These are phyloP conservation scores for Elgaria multicarinata DNA, from an alignment of 2,113 vertebrate genomes.

Conservation along the genomic window DNA sequence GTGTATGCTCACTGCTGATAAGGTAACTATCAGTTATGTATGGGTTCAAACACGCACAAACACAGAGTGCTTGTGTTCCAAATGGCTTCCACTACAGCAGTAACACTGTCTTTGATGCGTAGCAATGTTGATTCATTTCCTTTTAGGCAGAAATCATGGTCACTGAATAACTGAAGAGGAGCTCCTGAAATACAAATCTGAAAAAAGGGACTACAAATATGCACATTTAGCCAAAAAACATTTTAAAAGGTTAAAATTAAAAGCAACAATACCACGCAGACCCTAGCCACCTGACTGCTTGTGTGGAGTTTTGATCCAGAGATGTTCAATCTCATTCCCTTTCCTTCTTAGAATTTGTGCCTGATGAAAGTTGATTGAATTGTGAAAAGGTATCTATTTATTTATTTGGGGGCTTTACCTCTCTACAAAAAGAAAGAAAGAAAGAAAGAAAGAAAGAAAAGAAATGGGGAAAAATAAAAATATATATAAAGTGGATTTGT, in stretches of 20 bases:
- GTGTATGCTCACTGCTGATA: background rate
- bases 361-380: background rate
- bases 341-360: background rate
- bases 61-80: background rate
- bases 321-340: background rate
- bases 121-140: background rate
- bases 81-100: background rate
- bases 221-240: background rate
- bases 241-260: background rate
- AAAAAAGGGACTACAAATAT: background rate
- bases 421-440: background rate
- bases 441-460: background rate
- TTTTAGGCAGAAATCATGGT: background rate
- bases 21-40: background rate
- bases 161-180: background rate
- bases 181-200: background rate
- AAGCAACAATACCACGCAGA: background rate
- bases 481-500: background rate
- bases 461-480: no score
- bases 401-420: background rate
- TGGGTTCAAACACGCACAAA: background rate
- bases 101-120: no score
- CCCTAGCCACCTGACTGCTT: background rate
- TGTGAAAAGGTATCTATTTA: background rate
- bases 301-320: background rate